Percentiles rank a stretch among this genome's conserved stretches.
phyloP scores from a whole-genome alignment of 2,888 invertebrate species.

The Drosophila antonietae region DNA sequence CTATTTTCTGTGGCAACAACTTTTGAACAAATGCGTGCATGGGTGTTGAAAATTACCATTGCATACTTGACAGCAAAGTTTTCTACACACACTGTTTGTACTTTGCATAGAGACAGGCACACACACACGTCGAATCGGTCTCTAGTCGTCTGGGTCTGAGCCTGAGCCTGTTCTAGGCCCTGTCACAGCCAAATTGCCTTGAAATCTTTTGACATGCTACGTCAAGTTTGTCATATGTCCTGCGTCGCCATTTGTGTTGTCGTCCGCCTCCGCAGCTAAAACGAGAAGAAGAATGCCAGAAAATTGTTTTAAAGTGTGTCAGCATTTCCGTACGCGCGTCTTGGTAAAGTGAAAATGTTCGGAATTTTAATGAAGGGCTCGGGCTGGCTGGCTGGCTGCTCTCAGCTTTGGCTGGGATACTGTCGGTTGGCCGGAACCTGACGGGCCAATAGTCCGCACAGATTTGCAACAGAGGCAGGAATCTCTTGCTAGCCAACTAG shows the following conservation, averaged over 20 bases:
- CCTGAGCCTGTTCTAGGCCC: conserved; percentile 6
- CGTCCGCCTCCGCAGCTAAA: conserved; percentile 21
- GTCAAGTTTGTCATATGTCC: conserved; percentile 80
- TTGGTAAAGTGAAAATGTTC: conserved; percentile 72
- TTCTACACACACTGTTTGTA: conserved; percentile 38
- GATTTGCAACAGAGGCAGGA: conserved; percentile 59
- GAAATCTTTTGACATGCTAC: conserved; percentile 77
- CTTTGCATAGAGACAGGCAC: conserved; percentile 16
- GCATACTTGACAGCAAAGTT: conserved; percentile 58
- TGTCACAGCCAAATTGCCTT: conserved; percentile 67
- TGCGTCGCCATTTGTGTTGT: conserved; percentile 31
- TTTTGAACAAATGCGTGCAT: conserved; percentile 28
- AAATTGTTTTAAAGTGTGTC: conserved; percentile 81
- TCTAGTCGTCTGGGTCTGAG: neutral
- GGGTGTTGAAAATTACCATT: conserved; percentile 51
- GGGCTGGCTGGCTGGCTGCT: too few relatives aligned
- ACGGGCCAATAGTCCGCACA: conserved; percentile 63
- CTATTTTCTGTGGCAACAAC: conserved; percentile 42
- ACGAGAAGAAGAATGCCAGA: conserved; percentile 59
- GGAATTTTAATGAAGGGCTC: conserved; percentile 75
- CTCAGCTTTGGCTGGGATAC: conserved; percentile 7
- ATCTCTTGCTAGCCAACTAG: conserved; percentile 43
- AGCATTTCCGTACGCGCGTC: conserved; percentile 65
- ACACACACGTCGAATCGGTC: conserved; percentile 10
- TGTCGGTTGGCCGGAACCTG: conserved; percentile 30